These are phyloP conservation scores for Proterorhinus semilunaris DNA, from an alignment of 2,113 vertebrate species.

Conservation along the genomic window DNA sequence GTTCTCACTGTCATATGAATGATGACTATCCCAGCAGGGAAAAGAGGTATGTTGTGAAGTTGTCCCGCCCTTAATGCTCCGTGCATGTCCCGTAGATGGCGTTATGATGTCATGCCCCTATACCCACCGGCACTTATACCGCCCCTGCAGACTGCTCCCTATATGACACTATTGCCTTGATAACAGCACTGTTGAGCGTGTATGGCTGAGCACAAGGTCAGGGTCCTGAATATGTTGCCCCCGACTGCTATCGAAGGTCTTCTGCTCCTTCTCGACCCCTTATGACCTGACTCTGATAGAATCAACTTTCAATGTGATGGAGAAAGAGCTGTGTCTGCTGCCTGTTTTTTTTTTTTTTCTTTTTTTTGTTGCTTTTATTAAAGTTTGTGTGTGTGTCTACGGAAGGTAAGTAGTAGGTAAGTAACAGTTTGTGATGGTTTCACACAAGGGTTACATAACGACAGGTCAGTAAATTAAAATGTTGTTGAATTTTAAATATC, in stretches of 20 bases:
- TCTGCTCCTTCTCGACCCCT: conserved; percentile 17
- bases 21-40: conserved; percentile 96
- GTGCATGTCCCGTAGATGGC: conserved; percentile 91
- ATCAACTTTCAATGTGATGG: conserved; percentile 67
- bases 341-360: conserved; percentile 38
- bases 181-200: conserved; percentile 36
- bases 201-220: conserved; percentile 34
- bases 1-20: conserved; percentile 93
- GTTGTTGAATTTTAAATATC: background rate
- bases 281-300: conserved; percentile 50
- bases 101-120: conserved; percentile 17
- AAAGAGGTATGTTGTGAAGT: conserved; percentile 98
- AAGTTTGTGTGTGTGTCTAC: conserved; percentile 38
- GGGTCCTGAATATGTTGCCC: conserved; percentile 38
- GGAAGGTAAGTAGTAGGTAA: conserved; percentile 73
- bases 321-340: conserved; percentile 67
- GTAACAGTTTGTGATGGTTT: conserved; percentile 40
- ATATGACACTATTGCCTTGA: conserved; percentile 48
- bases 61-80: conserved; percentile 80
- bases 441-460: conserved; percentile 5
- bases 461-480: conserved; percentile 2
- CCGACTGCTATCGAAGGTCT: conserved; percentile 39
- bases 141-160: conserved; percentile 21
- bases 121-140: conserved; percentile 60
- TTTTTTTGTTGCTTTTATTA: conserved; percentile 9